Evolutionary conservation across 2,888 invertebrate species (phyloP), one percentile per base, ranked within the genome.

Genomic region (Drosophila nr. perissopoda): DNA sequence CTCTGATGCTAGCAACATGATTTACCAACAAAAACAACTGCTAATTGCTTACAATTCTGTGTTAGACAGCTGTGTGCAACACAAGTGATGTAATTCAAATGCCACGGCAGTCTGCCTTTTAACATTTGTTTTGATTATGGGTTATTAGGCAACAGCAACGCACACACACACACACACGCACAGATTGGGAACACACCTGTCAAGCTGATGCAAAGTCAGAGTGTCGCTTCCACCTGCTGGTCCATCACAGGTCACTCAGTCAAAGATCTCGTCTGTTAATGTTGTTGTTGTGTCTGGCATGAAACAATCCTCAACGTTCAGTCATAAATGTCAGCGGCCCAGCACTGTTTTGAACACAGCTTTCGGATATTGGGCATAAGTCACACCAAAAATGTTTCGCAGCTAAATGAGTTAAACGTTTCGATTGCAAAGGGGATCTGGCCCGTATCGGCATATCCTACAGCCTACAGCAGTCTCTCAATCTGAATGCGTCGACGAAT

Each of bases 361-460:
- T 36, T 10, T 52, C 40, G 51, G 40, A 63, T 40, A 51, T 29
- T 68, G 49, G 27, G 1, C 40, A 40, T 29, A 13, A 29, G 51
- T 11, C 18, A 29, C n/a, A 4, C 13, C 25, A 16, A 7, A 25
- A 18, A 18, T 18, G 18, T 49, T 49, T 18, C 10, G 45, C 16
- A 25, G 25, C 7, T 45, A 25, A 27, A 45, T 27, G 8, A 4
- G 16, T 27, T 25, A 25, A 45, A 25, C 16, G 45, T 25, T 45
- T 16, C 25, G 45, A 45, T 42, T 21, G 21, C 21, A 42, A 21
- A 0, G 42, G 21, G 21, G 5, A 42, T 45, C 45, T 25, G 25
- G 45, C 16, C 38, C 16, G 42, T 18, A 38, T 71, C 75, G 75
- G 67, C 71, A 78, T 78, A 68, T 78, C 71, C 78, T 78, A 75